Conservation (phyloP, 2,888 invertebrate genomes). For the Lymantria dispar region DNA sequence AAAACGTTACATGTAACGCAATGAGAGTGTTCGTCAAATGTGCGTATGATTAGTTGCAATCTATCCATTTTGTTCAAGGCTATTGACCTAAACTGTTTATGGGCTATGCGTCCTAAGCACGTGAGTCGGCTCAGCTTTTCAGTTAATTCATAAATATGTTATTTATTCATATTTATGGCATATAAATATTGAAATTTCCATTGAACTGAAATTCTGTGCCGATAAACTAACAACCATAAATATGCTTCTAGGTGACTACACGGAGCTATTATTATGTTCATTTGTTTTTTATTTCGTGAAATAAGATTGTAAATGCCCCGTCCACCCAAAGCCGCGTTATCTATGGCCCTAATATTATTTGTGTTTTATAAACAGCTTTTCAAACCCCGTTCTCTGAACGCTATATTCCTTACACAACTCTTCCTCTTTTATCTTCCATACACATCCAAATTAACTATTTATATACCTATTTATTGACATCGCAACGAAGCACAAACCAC, state of each 20-base stretch:
- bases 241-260: conserved; percentile 80
- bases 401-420: conserved; percentile 61
- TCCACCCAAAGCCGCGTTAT: conserved; percentile 76
- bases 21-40: conserved; percentile 74
- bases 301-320: conserved; percentile 63
- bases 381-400: conserved; percentile 56
- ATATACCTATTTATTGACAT: conserved; percentile 30
- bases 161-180: conserved; percentile 11
- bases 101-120: conserved; percentile 69
- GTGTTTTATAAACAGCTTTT: conserved; percentile 60
- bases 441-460: conserved; percentile 49
- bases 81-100: conserved; percentile 56
- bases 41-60: conserved; percentile 75
- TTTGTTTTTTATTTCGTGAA: conserved; percentile 67
- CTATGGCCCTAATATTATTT: conserved; percentile 66
- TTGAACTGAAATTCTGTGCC: conserved; percentile 60
- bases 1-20: conserved; percentile 82
- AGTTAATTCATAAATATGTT: conserved; percentile 28
- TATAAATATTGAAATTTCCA: conserved; percentile 10
- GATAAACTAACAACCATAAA: conserved; percentile 59
- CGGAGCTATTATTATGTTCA: conserved; percentile 73
- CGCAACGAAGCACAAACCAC: conserved; percentile 22
- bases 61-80: conserved; percentile 60
- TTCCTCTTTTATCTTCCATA: conserved; percentile 63
- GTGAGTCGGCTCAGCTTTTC: conserved; percentile 56